Base-by-base conservation (phyloP, 2,797 vertebrate species). In the Anas capensis region DNA sequence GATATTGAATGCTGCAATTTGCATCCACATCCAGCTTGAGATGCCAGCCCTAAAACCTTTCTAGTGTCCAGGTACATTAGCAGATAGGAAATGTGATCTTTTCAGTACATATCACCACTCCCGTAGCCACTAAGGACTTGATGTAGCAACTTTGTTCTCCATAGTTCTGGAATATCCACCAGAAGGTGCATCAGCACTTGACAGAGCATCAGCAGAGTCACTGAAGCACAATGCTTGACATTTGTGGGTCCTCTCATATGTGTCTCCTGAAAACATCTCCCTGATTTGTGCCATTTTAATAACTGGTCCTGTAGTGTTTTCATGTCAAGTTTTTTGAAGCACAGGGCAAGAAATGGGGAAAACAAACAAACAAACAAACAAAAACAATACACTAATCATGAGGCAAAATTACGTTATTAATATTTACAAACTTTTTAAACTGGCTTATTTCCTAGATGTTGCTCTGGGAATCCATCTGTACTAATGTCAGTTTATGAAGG, bases 371-470 rank as follows among this genome's bases (percentile, higher is more conserved):
- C 20, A 68, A 26, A 15, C 2, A 78, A 44, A 88, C 23, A 5
- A 9, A 11, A 86, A 54, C 34, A 65, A 53, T 34, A 61, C 8
- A 62, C 38, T 60, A 86, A 82, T 76, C 88, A 53, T 65, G n/a
- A 86, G 5, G 36, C 1, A 12, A 71, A 82, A 34, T 34, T 51
- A 70, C 49, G 10, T 82, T 76, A 46, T 68, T 76, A 76, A 76
- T 80, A 88, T 86, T 65, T 61, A 85, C 36, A 83, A 64, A 65
- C 17, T 80, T 94, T 95, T 80, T 31, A 58, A 89, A 65, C 26
- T 77, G 18, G 20, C 8, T 89, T 81, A 68, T 73, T 88, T 88
- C 76, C 64, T 53, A 57, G 44, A 57, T 60, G 29, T 61, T 80
- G 40, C 44, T 84, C 33, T 92, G 46, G 36, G 56, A 95, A 53